Conservation (phyloP, 1,140 invertebrate species). For the Chrysoperla carnea region DNA sequence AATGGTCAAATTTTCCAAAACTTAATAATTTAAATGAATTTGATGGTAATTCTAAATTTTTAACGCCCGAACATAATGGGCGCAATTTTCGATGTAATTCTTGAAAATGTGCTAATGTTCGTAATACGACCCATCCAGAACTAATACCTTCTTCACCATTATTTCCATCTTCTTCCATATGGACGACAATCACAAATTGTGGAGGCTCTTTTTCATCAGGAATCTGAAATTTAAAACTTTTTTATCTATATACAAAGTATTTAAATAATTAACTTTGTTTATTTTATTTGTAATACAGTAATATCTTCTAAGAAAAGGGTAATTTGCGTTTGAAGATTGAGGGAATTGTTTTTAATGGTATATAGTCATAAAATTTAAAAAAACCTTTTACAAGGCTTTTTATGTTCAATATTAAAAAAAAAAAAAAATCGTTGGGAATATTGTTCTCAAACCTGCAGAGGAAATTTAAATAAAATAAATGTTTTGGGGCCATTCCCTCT, state of each 20-base stretch:
- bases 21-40: conserved; percentile 54
- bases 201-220: conserved; percentile 61
- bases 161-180: conserved; percentile 42
- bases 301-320: too few species aligned
- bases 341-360: too few species aligned
- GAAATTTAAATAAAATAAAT: too few species aligned
- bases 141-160: conserved; percentile 44
- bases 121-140: conserved; percentile 67
- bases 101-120: conserved; percentile 68
- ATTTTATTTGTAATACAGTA: too few species aligned
- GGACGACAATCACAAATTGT: conserved; percentile 67
- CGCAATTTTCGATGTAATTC: conserved; percentile 68
- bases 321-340: too few species aligned
- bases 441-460: too few species aligned
- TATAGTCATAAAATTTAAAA: too few species aligned
- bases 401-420: too few species aligned
- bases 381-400: too few species aligned
- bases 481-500: too few species aligned
- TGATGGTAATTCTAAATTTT: conserved; percentile 61
- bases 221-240: conserved; percentile 28
- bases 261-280: not conserved
- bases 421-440: too few species aligned
- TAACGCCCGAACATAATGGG: conserved; percentile 60
- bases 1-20: conserved; percentile 60
- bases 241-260: conserved; percentile 3